Evolutionary conservation across 35 echinoderm and acorn worm genomes (phyloP).

Genomic region (Patiria miniata): DNA sequence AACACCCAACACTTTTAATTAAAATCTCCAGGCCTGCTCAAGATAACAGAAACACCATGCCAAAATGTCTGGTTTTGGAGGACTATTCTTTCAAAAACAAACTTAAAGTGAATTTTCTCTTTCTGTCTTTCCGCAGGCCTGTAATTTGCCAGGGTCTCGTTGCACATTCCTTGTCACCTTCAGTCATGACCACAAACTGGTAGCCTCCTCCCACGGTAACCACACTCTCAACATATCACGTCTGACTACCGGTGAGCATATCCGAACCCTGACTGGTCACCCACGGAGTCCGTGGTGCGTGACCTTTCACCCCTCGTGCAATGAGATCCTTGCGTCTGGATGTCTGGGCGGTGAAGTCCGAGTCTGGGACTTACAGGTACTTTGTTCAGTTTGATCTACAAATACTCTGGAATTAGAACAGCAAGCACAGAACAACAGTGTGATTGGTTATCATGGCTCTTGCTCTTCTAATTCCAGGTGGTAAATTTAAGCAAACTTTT

Average conservation of each 20-base stretch:
- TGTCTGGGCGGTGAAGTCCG: conserved; percentile 89
- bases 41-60: too few relatives aligned
- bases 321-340: conserved; percentile 90
- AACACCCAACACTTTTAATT: too few relatives aligned
- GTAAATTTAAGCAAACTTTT: too few relatives aligned
- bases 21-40: too few relatives aligned
- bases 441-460: too few relatives aligned
- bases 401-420: too few relatives aligned
- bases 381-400: too few relatives aligned
- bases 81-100: too few relatives aligned
- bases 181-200: conserved; percentile 80
- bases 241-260: conserved; percentile 66
- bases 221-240: conserved; percentile 77
- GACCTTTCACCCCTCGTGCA: conserved; percentile 95
- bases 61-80: too few relatives aligned
- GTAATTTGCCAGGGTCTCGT: conserved; percentile 40
- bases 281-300: conserved; percentile 80
- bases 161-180: conserved; percentile 89
- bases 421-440: too few relatives aligned
- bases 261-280: conserved; percentile 74
- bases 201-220: conserved; percentile 96
- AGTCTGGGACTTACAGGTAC: conserved; percentile 98
- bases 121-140: conserved; percentile 12
- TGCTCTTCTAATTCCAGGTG: too few relatives aligned
- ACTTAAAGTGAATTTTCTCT: background rate